Percentiles rank a stretch among this genome's conserved stretches.
Evolutionary conservation across 2,888 invertebrate species (phyloP).

Genomic region (Lasiommata megera): DNA sequence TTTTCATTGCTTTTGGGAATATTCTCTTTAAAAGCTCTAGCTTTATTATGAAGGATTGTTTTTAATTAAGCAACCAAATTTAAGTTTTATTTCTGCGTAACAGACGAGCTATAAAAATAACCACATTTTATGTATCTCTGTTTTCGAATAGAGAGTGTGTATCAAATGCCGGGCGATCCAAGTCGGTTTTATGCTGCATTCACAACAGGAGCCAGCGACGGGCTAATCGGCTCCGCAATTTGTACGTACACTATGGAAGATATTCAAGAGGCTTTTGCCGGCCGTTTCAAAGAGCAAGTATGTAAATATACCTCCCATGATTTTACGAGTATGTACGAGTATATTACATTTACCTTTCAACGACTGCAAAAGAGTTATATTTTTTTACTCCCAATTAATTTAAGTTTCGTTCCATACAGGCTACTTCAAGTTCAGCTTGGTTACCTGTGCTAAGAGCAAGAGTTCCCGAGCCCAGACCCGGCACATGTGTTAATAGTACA

Average conservation of each 20-base stretch:
- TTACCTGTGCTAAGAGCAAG: slow-evolving; percentile 83
- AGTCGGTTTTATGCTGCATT: slow-evolving; percentile 85
- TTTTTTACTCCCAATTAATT: no score
- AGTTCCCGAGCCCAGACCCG: slow-evolving; percentile 84
- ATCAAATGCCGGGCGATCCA: slow-evolving; percentile 83
- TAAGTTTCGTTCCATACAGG: slow-evolving; percentile 50
- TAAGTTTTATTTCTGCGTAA: slow-evolving; percentile 12
- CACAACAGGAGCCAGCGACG: slow-evolving; percentile 84
- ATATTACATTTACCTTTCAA: no score
- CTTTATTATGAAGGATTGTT: slow-evolving; percentile 14
- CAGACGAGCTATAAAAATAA: slow-evolving; percentile 7
- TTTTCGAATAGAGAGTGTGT: slow-evolving; percentile 82
- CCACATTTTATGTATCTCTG: slow-evolving; percentile 26
- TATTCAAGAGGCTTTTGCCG: slow-evolving; percentile 84
- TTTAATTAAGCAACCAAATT: slow-evolving; percentile 21
- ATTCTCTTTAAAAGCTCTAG: slow-evolving; percentile 7
- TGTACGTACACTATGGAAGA: slow-evolving; percentile 85
- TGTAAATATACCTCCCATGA: slow-evolving; percentile 1
- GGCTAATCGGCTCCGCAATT: slow-evolving; percentile 86
- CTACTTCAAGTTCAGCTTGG: slow-evolving; percentile 85
- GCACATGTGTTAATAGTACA: slow-evolving; percentile 85
- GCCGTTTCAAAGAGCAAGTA: slow-evolving; percentile 85
- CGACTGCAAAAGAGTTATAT: no score
- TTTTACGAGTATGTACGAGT: no score
- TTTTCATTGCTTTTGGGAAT: slow-evolving; percentile 20